These are phyloP conservation scores for Lethenteron camtschaticum DNA, from an alignment of 2,113 vertebrate species.

Conservation along the genomic window DNA sequence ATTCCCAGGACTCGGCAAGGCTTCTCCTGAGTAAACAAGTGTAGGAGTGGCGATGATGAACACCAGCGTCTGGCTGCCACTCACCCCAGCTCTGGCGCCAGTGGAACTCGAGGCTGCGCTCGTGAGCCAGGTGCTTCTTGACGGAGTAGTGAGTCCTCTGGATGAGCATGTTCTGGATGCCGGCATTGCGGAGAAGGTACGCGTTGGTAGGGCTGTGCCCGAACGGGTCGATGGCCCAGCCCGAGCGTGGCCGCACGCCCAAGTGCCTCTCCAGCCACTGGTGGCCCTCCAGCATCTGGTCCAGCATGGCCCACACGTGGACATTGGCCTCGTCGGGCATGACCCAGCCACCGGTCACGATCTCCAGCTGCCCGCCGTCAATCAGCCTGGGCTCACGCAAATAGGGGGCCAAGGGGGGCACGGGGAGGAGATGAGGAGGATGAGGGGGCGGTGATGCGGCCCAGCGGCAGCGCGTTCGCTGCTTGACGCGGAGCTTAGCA, in stretches of 20 bases:
- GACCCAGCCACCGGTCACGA: slow-evolving; percentile 87
- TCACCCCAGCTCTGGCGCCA: slow-evolving; percentile 92
- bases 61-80: neutral
- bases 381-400: slow-evolving; percentile 22
- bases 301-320: slow-evolving; percentile 87
- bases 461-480: too few relatives aligned
- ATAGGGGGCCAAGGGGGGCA: too few relatives aligned
- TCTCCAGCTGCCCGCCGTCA: slow-evolving; percentile 66
- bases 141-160: slow-evolving; percentile 82
- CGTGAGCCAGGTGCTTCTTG: slow-evolving; percentile 85
- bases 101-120: slow-evolving; percentile 80
- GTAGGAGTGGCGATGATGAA: too few relatives aligned
- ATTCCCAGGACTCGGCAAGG: too few relatives aligned
- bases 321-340: slow-evolving; percentile 87
- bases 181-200: slow-evolving; percentile 65
- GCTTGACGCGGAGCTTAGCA: too few relatives aligned
- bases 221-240: slow-evolving; percentile 87
- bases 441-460: too few relatives aligned
- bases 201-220: slow-evolving; percentile 85
- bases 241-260: slow-evolving; percentile 52
- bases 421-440: too few relatives aligned
- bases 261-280: slow-evolving; percentile 91
- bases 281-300: slow-evolving; percentile 92
- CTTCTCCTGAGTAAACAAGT: too few relatives aligned
- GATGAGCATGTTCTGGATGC: slow-evolving; percentile 87